Conservation (phyloP, 2,113 vertebrate species). For the Nycticorax nycticorax region DNA sequence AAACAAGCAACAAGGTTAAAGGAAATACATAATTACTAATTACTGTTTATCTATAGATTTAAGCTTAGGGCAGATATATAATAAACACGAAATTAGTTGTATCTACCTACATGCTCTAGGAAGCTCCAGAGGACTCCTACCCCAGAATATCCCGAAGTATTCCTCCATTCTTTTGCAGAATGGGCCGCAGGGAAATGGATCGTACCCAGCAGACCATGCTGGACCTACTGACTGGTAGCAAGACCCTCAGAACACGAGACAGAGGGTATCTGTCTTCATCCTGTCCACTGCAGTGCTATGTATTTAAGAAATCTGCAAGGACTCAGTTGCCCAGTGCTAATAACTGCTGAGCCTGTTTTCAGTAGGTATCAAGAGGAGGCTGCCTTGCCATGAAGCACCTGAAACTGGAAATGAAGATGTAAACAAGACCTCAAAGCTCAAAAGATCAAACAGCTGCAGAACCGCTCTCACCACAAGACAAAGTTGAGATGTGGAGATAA, state of each 20-base stretch:
- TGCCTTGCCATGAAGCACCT: not conserved
- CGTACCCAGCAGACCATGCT: not conserved
- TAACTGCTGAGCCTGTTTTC: not conserved
- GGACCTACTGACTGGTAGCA: not conserved
- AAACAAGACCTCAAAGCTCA: slow-evolving; percentile 15
- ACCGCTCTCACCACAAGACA: not conserved
- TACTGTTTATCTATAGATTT: not conserved
- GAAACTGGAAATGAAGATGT: not conserved
- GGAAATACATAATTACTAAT: not conserved
- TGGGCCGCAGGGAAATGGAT: not conserved
- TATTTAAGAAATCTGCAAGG: not conserved
- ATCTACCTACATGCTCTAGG: not conserved
- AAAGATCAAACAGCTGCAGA: slow-evolving; percentile 18
- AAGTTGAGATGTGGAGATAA: not conserved
- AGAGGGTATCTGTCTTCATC: not conserved
- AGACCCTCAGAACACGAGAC: not conserved
- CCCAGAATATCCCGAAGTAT: not conserved
- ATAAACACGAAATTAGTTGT: not conserved
- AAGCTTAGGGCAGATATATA: not conserved
- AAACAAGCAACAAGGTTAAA: not conserved
- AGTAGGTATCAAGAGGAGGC: not conserved
- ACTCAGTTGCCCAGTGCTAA: not conserved
- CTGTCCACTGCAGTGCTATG: not conserved
- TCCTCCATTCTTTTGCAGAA: not conserved
- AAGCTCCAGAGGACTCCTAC: not conserved